Evolutionary conservation across 30 jellyfish, hydroid and myxozoan species (phyloP).

Genomic region (Phacellophora camtschatica): DNA sequence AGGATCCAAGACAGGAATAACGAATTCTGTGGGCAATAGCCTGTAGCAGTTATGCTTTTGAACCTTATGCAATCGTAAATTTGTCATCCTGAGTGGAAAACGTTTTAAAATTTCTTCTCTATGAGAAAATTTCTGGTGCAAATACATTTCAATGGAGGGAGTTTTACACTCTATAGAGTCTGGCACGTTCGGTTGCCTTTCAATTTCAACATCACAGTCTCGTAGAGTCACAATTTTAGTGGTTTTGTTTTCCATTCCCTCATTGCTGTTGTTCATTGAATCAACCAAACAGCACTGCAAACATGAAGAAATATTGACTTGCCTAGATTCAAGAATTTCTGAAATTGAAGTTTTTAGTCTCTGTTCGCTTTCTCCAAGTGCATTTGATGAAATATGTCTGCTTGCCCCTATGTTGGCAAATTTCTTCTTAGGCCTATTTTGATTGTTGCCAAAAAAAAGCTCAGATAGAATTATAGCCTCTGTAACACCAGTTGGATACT

Average conservation of each 20-base stretch:
- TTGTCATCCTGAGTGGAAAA: conserved; percentile 39
- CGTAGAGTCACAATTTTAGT: conserved; percentile 13
- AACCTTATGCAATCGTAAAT: conserved; percentile 33
- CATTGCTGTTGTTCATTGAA: background rate
- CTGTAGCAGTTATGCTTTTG: background rate
- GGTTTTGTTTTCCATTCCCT: background rate
- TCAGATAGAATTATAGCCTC: conserved; percentile 20
- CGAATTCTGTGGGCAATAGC: conserved; percentile 47
- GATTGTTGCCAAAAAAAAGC: conserved; percentile 1
- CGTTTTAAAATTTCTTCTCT: conserved; percentile 1
- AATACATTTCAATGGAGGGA: conserved; percentile 51
- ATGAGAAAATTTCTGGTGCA: conserved; percentile 37
- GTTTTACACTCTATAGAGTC: background rate
- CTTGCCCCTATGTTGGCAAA: background rate
- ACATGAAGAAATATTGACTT: conserved; percentile 2
- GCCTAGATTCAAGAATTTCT: conserved; percentile 36
- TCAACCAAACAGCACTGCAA: conserved; percentile 1
- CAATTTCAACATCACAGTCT: background rate
- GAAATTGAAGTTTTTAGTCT: background rate
- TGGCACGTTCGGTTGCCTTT: too few relatives aligned
- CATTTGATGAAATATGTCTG: background rate
- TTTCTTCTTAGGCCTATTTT: background rate
- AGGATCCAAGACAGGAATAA: conserved; percentile 23
- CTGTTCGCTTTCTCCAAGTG: background rate
- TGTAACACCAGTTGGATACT: conserved; percentile 44